phyloP scores from a whole-genome alignment of 2,797 vertebrate species.

The Distichodus sexfasciatus region DNA sequence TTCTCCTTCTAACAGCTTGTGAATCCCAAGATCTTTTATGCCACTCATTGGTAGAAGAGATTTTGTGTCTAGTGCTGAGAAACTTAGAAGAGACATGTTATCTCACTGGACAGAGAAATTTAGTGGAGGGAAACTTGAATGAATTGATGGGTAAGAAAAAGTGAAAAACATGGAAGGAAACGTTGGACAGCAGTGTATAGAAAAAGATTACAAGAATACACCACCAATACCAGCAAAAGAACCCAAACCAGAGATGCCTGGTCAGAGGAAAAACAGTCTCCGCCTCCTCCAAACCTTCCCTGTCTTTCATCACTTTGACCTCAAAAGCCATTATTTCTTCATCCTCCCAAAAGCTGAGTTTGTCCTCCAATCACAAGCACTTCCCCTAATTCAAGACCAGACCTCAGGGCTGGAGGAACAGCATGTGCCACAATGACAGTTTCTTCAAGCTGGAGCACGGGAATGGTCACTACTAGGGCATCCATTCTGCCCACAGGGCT shows the following conservation, averaged over 20 bases:
- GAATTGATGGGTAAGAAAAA: neutral
- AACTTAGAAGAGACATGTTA: neutral
- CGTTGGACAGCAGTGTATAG: neutral
- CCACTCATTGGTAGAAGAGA: neutral
- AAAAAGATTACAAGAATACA: neutral
- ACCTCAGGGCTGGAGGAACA: constrained; percentile 65
- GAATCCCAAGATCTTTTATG: neutral
- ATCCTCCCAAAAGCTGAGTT: constrained; percentile 64
- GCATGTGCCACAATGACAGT: constrained; percentile 66
- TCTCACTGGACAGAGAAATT: neutral
- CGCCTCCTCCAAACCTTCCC: constrained; percentile 53
- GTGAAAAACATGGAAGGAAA: neutral
- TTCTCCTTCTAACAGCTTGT: neutral
- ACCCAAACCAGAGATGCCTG: neutral
- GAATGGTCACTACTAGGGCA: constrained; percentile 64
- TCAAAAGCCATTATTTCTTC: constrained; percentile 69
- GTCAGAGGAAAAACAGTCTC: neutral
- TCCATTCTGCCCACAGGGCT: constrained; percentile 59
- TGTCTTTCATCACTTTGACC: constrained; percentile 69
- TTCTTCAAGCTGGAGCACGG: constrained; percentile 65
- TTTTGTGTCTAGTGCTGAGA: neutral
- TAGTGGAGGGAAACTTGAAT: neutral
- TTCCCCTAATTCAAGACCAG: constrained; percentile 64
- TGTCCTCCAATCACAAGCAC: constrained; percentile 68
- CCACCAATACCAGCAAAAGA: neutral